phyloP scores from a whole-genome alignment of 2,797 vertebrate species.

The Acanthiza pusilla region DNA sequence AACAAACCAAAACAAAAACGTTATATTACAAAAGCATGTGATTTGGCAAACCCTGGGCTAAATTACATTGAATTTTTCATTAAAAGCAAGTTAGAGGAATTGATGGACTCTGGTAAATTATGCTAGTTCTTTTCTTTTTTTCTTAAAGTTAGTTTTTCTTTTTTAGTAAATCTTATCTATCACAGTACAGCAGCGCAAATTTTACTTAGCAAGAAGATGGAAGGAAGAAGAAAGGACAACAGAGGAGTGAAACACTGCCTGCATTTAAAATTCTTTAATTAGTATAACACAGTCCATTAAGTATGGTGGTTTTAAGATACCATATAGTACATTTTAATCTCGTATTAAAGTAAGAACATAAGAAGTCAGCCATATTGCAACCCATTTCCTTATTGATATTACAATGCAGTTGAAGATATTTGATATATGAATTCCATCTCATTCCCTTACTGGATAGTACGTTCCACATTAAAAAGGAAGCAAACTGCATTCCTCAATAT shows the following conservation, averaged over 20 bases:
- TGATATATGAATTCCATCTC: constrained; percentile 17
- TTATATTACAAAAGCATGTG: not conserved
- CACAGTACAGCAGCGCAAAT: constrained; percentile 17
- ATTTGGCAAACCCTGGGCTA: not conserved
- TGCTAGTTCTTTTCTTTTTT: not conserved
- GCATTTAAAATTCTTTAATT: constrained; percentile 50
- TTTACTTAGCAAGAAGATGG: constrained; percentile 14
- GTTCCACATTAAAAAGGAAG: constrained; percentile 42
- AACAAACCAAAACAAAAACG: not conserved
- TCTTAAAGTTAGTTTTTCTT: not conserved
- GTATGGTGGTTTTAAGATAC: constrained; percentile 9
- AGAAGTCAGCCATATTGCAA: constrained; percentile 17
- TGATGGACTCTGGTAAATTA: not conserved
- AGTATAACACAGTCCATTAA: constrained; percentile 52
- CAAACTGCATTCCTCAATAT: constrained; percentile 28
- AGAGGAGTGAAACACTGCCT: constrained; percentile 10
- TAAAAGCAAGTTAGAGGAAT: not conserved
- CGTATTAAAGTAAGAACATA: not conserved
- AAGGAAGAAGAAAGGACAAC: constrained; percentile 10
- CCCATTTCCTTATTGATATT: constrained; percentile 6
- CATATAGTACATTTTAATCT: not conserved
- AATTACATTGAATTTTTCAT: not conserved
- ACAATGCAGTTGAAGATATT: not conserved
- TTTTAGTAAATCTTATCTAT: not conserved
- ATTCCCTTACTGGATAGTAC: constrained; percentile 9